phyloP scores from a whole-genome alignment of 2,113 vertebrate species.

The Myotis yumanensis region DNA sequence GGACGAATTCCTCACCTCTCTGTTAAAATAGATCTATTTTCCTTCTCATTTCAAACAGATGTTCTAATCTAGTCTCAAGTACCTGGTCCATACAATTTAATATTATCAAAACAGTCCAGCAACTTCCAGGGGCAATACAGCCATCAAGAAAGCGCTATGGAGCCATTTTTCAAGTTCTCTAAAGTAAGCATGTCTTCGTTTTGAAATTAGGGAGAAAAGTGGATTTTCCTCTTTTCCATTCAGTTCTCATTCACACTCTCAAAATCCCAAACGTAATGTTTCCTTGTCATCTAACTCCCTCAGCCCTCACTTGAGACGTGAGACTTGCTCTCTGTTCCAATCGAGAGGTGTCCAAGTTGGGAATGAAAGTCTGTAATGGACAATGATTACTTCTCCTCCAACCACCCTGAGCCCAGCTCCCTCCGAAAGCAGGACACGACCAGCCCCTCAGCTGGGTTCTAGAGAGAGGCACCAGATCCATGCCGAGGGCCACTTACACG shows the following conservation, averaged over 20 bases:
- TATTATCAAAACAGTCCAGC: not conserved
- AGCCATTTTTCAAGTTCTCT: conserved; percentile 11
- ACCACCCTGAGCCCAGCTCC: not conserved
- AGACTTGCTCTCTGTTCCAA: not conserved
- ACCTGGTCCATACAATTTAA: conserved; percentile 24
- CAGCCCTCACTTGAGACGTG: not conserved
- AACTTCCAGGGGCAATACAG: not conserved
- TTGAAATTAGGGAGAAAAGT: not conserved
- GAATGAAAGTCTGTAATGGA: not conserved
- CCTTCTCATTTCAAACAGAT: conserved; percentile 25
- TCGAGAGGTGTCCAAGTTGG: not conserved
- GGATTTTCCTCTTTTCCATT: not conserved
- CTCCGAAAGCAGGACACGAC: not conserved
- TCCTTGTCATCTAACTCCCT: not conserved
- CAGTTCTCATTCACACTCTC: not conserved
- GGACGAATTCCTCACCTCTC: not conserved
- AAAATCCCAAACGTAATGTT: conserved; percentile 4
- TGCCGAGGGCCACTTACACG: not conserved
- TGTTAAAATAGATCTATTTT: conserved; percentile 3
- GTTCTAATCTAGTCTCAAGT: not conserved
- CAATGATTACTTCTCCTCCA: not conserved
- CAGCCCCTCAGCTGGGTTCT: not conserved
- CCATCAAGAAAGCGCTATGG: not conserved
- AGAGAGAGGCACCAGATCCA: not conserved
- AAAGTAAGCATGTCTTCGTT: not conserved